Evolutionary conservation across 2,797 vertebrate genomes (phyloP).

Genomic region (Percopsis omiscomaycus): DNA sequence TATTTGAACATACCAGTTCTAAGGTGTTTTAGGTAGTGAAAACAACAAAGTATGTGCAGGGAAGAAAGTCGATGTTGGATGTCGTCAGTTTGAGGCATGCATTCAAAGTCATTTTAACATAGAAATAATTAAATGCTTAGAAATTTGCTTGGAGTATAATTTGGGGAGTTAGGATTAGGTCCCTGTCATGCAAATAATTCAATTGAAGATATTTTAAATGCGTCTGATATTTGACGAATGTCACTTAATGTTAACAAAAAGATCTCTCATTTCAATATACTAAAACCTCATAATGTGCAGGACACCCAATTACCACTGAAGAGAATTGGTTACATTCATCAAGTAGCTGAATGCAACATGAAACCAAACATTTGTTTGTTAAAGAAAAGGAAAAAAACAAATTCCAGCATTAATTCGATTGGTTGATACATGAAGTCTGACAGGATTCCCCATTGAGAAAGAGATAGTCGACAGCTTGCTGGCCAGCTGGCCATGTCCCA

Average conservation of each 20-base stretch:
- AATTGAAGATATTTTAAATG: conserved; percentile 23
- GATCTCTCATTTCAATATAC: conserved; percentile 2
- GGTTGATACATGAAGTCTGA: conserved; percentile 28
- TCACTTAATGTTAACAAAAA: not conserved
- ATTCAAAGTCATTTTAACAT: conserved; percentile 25
- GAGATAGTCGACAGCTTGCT: conserved; percentile 55
- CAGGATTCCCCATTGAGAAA: conserved; percentile 55
- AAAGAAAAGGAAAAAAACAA: conserved; percentile 35
- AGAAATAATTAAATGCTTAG: conserved; percentile 44
- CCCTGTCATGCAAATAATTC: conserved; percentile 55
- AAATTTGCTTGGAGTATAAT: conserved; percentile 32
- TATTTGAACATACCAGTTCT: not conserved
- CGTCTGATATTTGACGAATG: not conserved
- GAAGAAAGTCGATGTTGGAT: conserved; percentile 25
- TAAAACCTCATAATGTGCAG: not conserved
- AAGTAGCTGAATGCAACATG: conserved; percentile 4
- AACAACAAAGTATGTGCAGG: conserved; percentile 24
- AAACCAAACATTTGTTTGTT: conserved; percentile 33
- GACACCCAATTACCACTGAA: conserved; percentile 26
- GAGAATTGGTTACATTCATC: conserved; percentile 2
- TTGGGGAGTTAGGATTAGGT: conserved; percentile 32
- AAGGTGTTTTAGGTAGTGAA: conserved; percentile 27
- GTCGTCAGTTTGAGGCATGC: conserved; percentile 51
- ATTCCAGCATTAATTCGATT: conserved; percentile 51
- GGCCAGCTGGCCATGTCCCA: conserved; percentile 60